Conservation (phyloP, 1,140 invertebrate genomes). For the Zaprionus africanus region DNA sequence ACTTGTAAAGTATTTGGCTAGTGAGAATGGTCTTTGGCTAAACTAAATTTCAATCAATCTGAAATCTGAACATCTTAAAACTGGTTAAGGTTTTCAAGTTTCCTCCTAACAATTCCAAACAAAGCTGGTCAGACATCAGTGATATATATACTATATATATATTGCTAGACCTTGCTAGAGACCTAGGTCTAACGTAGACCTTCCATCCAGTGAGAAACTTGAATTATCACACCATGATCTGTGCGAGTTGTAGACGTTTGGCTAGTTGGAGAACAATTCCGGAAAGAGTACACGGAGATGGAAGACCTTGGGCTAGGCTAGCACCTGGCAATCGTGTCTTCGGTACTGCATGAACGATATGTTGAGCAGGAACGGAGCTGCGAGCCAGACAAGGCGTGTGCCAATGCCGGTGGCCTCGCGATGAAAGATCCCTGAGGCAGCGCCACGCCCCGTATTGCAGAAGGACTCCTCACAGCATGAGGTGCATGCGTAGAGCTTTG, state of each 20-base stretch:
- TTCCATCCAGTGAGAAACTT: neutral
- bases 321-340: conserved; percentile 45
- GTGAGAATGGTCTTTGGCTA: neutral
- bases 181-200: neutral
- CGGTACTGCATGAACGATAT: conserved; percentile 72
- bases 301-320: conserved; percentile 53
- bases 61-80: neutral
- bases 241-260: neutral
- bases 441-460: conserved; percentile 88
- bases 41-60: neutral
- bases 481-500: conserved; percentile 93
- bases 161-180: no score
- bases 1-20: conserved; percentile 6
- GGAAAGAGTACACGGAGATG: conserved; percentile 1
- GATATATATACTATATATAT: neutral
- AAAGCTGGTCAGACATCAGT: neutral
- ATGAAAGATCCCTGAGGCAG: conserved; percentile 66
- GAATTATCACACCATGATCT: neutral
- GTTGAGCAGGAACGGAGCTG: conserved; percentile 66
- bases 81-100: neutral
- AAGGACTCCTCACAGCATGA: conserved; percentile 91
- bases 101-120: neutral
- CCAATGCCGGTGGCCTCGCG: conserved; percentile 80
- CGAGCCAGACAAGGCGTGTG: conserved; percentile 69
- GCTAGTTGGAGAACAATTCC: conserved; percentile 21